Conservation (phyloP, 2,797 vertebrate species). For the Rachycentron canadum region DNA sequence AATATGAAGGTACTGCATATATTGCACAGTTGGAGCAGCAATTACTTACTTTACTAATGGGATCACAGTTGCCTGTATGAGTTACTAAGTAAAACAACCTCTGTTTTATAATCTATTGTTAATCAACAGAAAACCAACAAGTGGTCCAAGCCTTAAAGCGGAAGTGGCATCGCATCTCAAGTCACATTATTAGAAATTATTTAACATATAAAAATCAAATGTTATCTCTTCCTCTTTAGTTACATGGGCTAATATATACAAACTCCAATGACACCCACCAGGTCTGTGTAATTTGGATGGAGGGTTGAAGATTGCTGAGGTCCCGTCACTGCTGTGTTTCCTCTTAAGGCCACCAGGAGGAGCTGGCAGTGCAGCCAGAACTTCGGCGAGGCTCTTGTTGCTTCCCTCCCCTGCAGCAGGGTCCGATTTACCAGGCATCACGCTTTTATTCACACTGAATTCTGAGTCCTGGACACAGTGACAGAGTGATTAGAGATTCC, state of each 20-base stretch:
- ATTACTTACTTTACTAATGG: neutral
- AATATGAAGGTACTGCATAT: neutral
- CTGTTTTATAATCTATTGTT: neutral
- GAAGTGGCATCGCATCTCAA: too few species aligned
- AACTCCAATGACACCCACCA: constrained; percentile 69
- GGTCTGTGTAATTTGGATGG: constrained; percentile 85
- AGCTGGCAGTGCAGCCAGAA: constrained; percentile 82
- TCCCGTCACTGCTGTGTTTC: constrained; percentile 81
- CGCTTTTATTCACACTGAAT: constrained; percentile 83
- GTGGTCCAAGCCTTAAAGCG: too few species aligned
- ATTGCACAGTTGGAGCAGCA: too few species aligned
- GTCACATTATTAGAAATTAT: too few species aligned
- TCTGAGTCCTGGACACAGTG: constrained; percentile 75
- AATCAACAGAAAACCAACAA: neutral
- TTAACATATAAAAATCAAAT: too few species aligned
- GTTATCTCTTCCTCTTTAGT: too few species aligned
- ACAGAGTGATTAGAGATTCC: neutral
- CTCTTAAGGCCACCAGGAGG: constrained; percentile 85
- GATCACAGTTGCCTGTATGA: neutral
- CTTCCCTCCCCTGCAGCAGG: constrained; percentile 73
- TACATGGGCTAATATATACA: too few species aligned
- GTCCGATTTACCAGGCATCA: constrained; percentile 65
- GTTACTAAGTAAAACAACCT: neutral
- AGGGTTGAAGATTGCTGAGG: constrained; percentile 57
- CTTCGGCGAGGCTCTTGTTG: constrained; percentile 81